Base-by-base conservation (phyloP, 2,888 invertebrate genomes). In the Tillus elongatus region DNA sequence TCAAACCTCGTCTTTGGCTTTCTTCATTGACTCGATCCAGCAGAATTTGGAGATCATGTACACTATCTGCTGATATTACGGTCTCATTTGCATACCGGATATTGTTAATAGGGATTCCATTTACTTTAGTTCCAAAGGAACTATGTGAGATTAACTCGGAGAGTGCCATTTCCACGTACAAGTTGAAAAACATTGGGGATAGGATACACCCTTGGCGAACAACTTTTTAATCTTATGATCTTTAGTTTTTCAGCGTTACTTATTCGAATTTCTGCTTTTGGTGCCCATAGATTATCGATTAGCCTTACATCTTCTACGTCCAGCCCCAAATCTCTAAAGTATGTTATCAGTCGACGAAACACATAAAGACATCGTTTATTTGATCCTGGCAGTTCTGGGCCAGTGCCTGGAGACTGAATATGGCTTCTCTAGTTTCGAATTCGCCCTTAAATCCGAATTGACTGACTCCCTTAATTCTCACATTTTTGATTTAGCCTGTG, bases 141-240 rank as follows among this genome's bases (percentile, higher is more conserved):
- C 24, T 19, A 19, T 19, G 6, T 19, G 24, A 19, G 24, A 19
- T 19, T 19, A n/a, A 19, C 24, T 19, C 24, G 24, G 24, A 19
- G 6, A 19, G n/a, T 19, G 24, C 24, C n/a, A 8, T 19, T n/a
- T 19, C 24, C 24, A 19, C 24, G n/a, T 19, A 19, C 24, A 19
- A n/a, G n/a, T 19, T 19, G 24, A 19, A 19, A 6, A 19, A n/a
- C 24, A 19, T 19, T 19, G 6, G 24, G 24, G 24, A 19, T 19
- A 19, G 24, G 24, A 19, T 19, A n/a, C 24, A 19, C 24, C 24
- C 24, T 19, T 19, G 24, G 24, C n/a, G 24, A 19, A 19, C 24
- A n/a, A 6, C 24, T n/a, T n/a, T 19, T 19, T 6, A 19, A 19
- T 19, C n/a, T 19, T n/a, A 19, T 8, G n/a, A 19, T n/a, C 24